Conservation (phyloP, 2,113 vertebrate genomes). For the Rhineura floridana region DNA sequence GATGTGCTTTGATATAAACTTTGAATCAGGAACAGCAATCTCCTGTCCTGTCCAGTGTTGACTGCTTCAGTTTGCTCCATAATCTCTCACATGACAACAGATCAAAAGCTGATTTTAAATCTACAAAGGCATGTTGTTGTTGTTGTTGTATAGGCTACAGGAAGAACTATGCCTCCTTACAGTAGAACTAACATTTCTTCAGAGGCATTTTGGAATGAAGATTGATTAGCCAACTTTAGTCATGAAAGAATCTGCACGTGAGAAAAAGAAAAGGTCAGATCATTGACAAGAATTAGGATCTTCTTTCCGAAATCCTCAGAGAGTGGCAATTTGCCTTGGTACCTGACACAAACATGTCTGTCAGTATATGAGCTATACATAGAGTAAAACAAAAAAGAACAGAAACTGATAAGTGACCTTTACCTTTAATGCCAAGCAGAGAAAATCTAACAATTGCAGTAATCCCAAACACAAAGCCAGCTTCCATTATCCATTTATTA, state of each 20-base stretch:
- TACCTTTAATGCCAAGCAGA: constrained; percentile 16
- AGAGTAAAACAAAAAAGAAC: constrained; percentile 15
- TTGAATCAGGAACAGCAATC: too few species aligned
- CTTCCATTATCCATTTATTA: not conserved
- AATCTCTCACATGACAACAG: too few species aligned
- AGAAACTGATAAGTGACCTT: not conserved
- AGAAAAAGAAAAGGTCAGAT: constrained; percentile 20
- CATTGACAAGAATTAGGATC: not conserved
- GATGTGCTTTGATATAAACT: too few species aligned
- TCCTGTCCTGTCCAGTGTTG: too few species aligned
- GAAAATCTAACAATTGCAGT: not conserved
- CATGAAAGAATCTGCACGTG: not conserved
- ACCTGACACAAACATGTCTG: constrained; percentile 19
- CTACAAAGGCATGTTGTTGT: too few species aligned
- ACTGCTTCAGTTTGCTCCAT: too few species aligned
- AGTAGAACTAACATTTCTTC: not conserved
- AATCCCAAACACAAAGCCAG: not conserved
- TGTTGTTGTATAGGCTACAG: not conserved
- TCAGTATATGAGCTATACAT: not conserved
- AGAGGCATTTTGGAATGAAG: not conserved
- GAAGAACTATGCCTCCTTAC: not conserved
- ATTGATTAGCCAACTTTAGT: not conserved
- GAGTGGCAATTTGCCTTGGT: not conserved
- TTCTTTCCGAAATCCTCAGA: not conserved
- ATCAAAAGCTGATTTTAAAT: too few species aligned